These are phyloP conservation scores for Galeopterus variegatus DNA, from an alignment of 2,113 vertebrate species.

Conservation along the genomic window DNA sequence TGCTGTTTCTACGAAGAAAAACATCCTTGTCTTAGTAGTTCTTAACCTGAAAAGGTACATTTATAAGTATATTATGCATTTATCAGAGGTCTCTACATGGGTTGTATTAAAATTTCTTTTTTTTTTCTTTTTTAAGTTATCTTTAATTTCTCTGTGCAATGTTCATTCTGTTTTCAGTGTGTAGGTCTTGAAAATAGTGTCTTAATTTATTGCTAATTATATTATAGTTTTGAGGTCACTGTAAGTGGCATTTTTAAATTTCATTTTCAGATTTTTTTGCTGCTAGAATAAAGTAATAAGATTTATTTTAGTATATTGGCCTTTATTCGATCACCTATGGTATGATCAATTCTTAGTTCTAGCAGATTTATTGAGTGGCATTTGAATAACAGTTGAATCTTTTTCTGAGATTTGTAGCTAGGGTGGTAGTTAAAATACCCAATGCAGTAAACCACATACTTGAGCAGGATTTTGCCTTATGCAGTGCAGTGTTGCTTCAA, in stretches of 20 bases:
- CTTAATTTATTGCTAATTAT: not conserved
- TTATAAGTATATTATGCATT: not conserved
- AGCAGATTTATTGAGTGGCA: not conserved
- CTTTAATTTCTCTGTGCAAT: not conserved
- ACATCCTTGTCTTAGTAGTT: not conserved
- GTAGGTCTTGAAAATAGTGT: not conserved
- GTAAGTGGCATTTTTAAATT: not conserved
- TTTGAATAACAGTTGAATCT: not conserved
- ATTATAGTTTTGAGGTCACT: not conserved
- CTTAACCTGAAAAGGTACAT: not conserved
- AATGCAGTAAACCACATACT: not conserved
- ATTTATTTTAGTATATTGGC: not conserved
- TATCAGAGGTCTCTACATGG: not conserved
- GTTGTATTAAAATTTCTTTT: not conserved
- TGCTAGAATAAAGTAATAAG: not conserved
- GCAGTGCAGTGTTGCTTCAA: not conserved
- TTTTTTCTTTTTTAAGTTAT: not conserved
- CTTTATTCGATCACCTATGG: not conserved
- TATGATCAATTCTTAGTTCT: not conserved
- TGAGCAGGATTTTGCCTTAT: not conserved
- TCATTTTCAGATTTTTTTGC: not conserved
- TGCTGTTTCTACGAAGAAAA: not conserved
- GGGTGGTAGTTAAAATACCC: too few species aligned
- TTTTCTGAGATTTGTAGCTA: not conserved
- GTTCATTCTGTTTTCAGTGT: not conserved